Evolutionary conservation across 2,797 vertebrate species (phyloP), one percentile per base, ranked within the genome.

Genomic region (Danio jaintianensis): DNA sequence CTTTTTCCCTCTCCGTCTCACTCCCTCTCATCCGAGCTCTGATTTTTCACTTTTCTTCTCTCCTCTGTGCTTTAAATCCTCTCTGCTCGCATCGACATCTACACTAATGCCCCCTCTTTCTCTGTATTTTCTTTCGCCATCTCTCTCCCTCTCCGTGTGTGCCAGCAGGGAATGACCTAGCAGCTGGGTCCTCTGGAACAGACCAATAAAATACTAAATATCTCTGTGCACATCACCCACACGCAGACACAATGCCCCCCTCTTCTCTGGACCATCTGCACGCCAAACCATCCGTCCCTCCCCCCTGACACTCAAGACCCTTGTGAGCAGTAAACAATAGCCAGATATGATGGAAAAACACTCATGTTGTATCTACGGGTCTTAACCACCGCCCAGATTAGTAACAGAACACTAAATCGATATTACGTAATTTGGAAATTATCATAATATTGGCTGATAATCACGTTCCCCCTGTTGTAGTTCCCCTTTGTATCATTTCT

Each of bases 161-260:
- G 74, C 47, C 76, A 67, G 66, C 62, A 61, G 84, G 84, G 84
- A 81, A 79, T 86, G 83, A 82, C 82, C 83, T 56, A 78, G 85
- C 85, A 84, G 80, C 83, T 86, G 80, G 80, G 80, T 72, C 85
- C 61, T 82, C 78, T 78, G 80, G 72, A 86, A 84, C 73, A 75
- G 68, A 81, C 74, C 78, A 86, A 84, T 82, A 84, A 84, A 86
- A 83, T 73, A 84, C 74, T 80, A 84, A 86, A 82, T 68, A 84
- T 76, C 67, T 58, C 69, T 82, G 43, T 76, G 67, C 81, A 81
- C 79, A 62, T 72, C 67, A 72, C 75, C 73, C 78, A 66, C 75
- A 47, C 61, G 81, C 70, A 75, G 15, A 79, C 43, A 75, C 74
- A 75, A 64, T 69, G 63, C 70, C 62, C 64, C 77, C 73, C 76